Evolutionary conservation across 2,797 vertebrate species (phyloP).

Genomic region (Aselliscus stoliczkanus): DNA sequence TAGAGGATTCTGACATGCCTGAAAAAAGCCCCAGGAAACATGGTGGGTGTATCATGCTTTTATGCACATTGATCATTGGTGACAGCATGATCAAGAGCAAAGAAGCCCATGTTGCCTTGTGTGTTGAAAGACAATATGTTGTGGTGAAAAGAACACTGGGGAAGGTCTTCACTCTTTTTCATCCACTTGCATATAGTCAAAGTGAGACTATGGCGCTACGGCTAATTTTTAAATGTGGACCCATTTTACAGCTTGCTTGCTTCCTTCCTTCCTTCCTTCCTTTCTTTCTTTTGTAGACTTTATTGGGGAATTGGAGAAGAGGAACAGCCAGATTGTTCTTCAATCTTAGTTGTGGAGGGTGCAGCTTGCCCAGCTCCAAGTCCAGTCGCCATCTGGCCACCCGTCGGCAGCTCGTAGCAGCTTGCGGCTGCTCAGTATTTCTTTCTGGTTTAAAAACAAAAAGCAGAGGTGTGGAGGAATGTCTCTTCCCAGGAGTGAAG

Average conservation of each 20-base stretch:
- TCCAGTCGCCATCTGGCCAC: too few relatives aligned
- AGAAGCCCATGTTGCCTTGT: neutral
- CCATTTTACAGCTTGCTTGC: neutral
- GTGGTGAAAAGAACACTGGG: neutral
- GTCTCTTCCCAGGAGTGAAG: neutral
- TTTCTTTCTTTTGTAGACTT: too few relatives aligned
- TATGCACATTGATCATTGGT: neutral
- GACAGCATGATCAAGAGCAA: neutral
- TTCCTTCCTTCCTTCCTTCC: too few relatives aligned
- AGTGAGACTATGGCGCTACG: neutral
- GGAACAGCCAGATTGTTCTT: too few relatives aligned
- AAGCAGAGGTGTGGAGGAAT: neutral
- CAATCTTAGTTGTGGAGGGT: too few relatives aligned
- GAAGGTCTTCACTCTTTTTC: neutral
- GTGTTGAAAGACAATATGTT: neutral
- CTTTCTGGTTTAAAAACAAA: constrained; percentile 2
- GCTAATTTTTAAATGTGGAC: neutral
- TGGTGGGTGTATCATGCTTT: neutral
- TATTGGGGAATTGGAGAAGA: too few relatives aligned
- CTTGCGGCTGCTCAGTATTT: too few relatives aligned
- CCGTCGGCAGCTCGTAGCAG: too few relatives aligned
- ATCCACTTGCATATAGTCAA: neutral
- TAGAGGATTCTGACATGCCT: neutral
- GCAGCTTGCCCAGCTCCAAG: too few relatives aligned
- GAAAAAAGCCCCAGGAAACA: neutral